These are phyloP conservation scores for Montipora capitata DNA, from an alignment of 92 coral and sea anemone species.

Conservation along the genomic window DNA sequence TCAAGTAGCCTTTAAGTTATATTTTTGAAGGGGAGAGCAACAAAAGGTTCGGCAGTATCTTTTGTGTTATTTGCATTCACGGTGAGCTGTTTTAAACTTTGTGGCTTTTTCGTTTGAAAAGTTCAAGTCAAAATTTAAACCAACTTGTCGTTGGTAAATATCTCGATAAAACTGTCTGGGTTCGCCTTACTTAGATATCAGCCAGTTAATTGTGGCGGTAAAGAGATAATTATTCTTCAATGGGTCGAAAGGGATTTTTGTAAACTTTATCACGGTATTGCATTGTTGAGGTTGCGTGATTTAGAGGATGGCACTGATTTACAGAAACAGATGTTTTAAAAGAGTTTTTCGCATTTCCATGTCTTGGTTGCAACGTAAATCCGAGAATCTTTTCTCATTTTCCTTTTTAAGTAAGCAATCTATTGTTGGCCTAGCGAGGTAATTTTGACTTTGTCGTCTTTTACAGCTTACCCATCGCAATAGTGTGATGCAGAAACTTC, in stretches of 20 bases:
- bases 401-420: neutral
- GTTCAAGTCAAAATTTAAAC: constrained; percentile 29
- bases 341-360: neutral
- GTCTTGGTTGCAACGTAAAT: neutral
- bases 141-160: neutral
- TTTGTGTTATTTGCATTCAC: too few relatives aligned
- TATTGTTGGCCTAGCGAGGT: neutral
- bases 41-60: neutral
- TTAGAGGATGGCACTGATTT: neutral
- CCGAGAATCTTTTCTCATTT: neutral
- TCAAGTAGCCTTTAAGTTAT: neutral
- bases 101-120: constrained; percentile 2
- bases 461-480: constrained; percentile 91
- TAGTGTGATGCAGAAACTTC: constrained; percentile 83
- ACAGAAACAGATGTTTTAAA: constrained; percentile 7
- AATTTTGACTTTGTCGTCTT: neutral
- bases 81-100: too few relatives aligned
- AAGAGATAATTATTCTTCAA: too few relatives aligned
- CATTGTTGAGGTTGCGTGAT: neutral
- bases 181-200: neutral
- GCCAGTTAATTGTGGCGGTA: neutral
- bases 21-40: neutral
- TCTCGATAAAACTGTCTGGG: neutral
- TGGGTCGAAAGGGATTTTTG: too few relatives aligned
- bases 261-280: too few relatives aligned